These are phyloP conservation scores for Chaetogeoica ovagalla DNA, from an alignment of 2,888 invertebrate species.

Conservation along the genomic window DNA sequence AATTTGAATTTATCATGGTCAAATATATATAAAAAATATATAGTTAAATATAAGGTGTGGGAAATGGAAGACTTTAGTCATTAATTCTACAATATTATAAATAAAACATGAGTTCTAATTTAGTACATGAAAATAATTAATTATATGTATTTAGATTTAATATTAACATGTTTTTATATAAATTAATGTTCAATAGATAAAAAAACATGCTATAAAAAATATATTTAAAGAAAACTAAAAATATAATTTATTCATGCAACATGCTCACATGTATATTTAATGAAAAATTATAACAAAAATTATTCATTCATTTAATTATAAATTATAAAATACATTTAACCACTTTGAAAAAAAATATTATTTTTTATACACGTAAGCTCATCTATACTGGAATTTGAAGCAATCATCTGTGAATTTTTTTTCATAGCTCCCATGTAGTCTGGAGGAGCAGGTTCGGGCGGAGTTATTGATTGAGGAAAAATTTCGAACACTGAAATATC, in stretches of 20 bases:
- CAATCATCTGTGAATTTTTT: conserved; percentile 58
- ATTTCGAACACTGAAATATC: conserved; percentile 72
- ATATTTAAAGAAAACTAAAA: not conserved
- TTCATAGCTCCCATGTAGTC: conserved; percentile 66
- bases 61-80: too few species aligned
- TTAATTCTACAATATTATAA: not conserved
- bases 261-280: conserved; percentile 41
- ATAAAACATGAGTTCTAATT: too few species aligned
- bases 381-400: conserved; percentile 66
- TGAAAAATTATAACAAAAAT: conserved; percentile 31
- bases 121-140: too few species aligned
- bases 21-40: not conserved
- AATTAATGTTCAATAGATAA: not conserved
- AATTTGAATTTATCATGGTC: too few species aligned
- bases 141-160: too few species aligned
- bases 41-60: too few species aligned
- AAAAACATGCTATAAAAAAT: conserved; percentile 32
- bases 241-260: conserved; percentile 16
- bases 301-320: not conserved
- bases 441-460: conserved; percentile 82
- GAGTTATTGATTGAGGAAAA: conserved; percentile 81
- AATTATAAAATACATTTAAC: not conserved
- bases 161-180: not conserved
- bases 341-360: conserved; percentile 15
- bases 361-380: conserved; percentile 67